Evolutionary conservation across 1,140 invertebrate species (phyloP), one percentile per base, ranked within the genome.

Genomic region (Drosophila chauvacae): DNA sequence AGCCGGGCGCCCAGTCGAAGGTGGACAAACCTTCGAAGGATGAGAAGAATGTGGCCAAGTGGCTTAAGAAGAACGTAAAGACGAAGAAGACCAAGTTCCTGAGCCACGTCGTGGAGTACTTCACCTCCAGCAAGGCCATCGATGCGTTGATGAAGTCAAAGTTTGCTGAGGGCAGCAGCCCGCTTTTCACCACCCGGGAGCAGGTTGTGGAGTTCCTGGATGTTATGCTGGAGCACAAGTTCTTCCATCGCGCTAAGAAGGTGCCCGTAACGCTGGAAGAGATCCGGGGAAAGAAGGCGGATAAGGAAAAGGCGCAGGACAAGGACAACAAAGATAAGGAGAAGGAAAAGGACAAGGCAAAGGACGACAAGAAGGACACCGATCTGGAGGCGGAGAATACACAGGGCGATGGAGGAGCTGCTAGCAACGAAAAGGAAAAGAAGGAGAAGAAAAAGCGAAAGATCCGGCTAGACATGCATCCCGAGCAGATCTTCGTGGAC

Each of bases 21-120:
- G 90, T 93, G 65, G 96, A 96, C 63, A 97, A 97, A 92, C 96
- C 97, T 3, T 95, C 96, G 3, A 99, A 98, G 93, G 96, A 98
- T 51, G 97, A 99, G 93, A 98, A 98, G 93, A 95, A 95, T 1
- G 95, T 99, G 26, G 98, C 98, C 0, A 98, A 98, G 93, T 99
- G 97, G 96, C 93, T 99, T 48, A 96, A 97, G 53, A 96, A 97
- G 71, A 98, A 98, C 93, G 96, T 98, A 16, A 97, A 97, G 16
- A 96, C 95, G 9, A 99, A 99, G 93, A 98, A 98, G 92, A 98
- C 98, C 0, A 99, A 98, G 93, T 98, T 99, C 91, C 94, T 98
- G 48, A 97, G 97, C 84, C 98, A 99, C 93, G 97, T 98, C 93
- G 98, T 99, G 0, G 97, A 98, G 93, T 99, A 99, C 93, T 99